These are phyloP conservation scores for Hirtodrosophila alboralis DNA, from an alignment of 2,888 invertebrate species.

Conservation along the genomic window DNA sequence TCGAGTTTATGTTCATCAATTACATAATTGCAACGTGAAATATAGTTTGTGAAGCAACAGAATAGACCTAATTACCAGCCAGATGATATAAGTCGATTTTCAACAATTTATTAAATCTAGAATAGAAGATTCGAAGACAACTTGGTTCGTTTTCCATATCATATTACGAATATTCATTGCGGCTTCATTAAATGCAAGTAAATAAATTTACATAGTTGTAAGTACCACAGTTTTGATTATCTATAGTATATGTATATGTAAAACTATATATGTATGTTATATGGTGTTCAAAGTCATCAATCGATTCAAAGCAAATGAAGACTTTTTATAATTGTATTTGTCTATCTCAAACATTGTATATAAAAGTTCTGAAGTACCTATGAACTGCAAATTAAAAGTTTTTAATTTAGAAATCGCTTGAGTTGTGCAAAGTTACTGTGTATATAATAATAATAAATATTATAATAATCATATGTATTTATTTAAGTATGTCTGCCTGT, in stretches of 20 bases:
- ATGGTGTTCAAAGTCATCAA: conserved; percentile 23
- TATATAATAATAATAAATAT: conserved; percentile 24
- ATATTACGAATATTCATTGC: conserved; percentile 20
- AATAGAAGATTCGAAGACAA: neutral
- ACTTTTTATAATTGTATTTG: conserved; percentile 28
- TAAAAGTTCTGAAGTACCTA: conserved; percentile 17
- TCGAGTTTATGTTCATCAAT: no score
- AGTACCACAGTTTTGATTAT: conserved; percentile 8
- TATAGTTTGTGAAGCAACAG: no score
- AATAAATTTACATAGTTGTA: conserved; percentile 8
- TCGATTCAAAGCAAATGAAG: conserved; percentile 53
- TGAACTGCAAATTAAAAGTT: conserved; percentile 10
- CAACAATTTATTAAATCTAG: neutral
- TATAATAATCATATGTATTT: conserved; percentile 31
- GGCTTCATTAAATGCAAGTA: conserved; percentile 25
- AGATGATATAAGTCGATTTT: no score
- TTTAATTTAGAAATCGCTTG: conserved; percentile 15
- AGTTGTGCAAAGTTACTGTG: conserved; percentile 30
- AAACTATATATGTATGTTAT: conserved; percentile 11
- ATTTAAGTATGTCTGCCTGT: conserved; percentile 32
- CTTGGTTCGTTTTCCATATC: conserved; percentile 21
- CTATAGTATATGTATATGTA: conserved; percentile 19
- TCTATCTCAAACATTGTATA: conserved; percentile 17
- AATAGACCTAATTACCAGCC: no score
- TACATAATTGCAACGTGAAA: no score